A percentile compares a stretch with the other conserved stretches of the same genome.
Conservation (phyloP, 2,888 invertebrate species). For the Orchesellides sinensis region DNA sequence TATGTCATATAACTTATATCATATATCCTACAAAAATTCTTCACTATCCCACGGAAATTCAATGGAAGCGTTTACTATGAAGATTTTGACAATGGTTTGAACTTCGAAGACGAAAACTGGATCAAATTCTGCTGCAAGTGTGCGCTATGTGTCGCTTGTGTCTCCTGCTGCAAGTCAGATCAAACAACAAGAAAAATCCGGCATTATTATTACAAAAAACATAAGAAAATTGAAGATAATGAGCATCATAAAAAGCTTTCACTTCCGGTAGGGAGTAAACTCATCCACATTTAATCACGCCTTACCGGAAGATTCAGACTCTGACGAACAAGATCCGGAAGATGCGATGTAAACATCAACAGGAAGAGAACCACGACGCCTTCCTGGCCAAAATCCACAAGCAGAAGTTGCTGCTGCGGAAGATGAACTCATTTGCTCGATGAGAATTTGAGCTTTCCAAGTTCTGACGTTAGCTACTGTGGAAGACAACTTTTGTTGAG, state of each 20-base stretch:
- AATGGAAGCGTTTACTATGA: neutral
- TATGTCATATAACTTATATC: neutral
- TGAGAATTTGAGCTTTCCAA: constrained; percentile 73
- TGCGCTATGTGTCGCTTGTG: constrained; percentile 71
- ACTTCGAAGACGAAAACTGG: constrained; percentile 41
- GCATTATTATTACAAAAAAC: no score
- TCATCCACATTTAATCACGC: no score
- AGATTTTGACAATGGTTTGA: constrained; percentile 31
- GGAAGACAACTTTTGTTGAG: constrained; percentile 69
- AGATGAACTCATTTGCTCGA: constrained; percentile 70
- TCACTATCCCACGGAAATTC: constrained; percentile 10
- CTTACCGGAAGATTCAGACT: constrained; percentile 75
- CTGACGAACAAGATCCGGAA: constrained; percentile 74
- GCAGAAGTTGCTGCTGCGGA: constrained; percentile 56
- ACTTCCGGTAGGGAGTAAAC: neutral
- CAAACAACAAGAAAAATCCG: no score
- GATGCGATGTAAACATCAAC: constrained; percentile 73
- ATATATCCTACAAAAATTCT: constrained; percentile 27
- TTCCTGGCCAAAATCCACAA: constrained; percentile 70
- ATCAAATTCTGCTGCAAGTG: constrained; percentile 24
- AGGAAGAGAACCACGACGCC: constrained; percentile 74
- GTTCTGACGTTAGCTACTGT: constrained; percentile 59
- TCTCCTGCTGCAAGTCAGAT: constrained; percentile 66
- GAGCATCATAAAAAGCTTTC: no score
- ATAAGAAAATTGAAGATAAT: no score